These are phyloP conservation scores for Carpatolechia fugitivella DNA, from an alignment of 2,888 invertebrate genomes.

Conservation along the genomic window DNA sequence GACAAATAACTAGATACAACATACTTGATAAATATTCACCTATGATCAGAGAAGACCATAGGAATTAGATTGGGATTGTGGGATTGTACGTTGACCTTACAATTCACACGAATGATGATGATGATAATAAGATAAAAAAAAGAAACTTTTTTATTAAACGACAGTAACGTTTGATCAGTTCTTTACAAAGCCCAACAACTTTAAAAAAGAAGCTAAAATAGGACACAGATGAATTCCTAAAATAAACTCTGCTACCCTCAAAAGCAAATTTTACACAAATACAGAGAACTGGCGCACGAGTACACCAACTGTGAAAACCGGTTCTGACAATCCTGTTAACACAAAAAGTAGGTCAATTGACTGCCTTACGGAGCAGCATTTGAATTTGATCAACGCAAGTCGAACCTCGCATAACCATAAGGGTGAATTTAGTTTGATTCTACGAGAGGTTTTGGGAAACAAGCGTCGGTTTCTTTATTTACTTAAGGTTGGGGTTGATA, in stretches of 20 bases:
- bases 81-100: too few relatives aligned
- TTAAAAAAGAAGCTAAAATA: too few relatives aligned
- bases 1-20: too few relatives aligned
- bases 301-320: not conserved
- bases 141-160: too few relatives aligned
- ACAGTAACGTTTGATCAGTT: too few relatives aligned
- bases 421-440: not conserved
- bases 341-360: slow-evolving; percentile 17
- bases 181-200: too few relatives aligned
- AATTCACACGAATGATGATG: too few relatives aligned
- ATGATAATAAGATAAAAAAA: too few relatives aligned
- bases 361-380: slow-evolving; percentile 1
- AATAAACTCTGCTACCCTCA: not conserved
- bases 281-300: not conserved
- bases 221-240: not conserved
- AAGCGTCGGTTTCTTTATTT: not conserved
- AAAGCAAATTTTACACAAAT: not conserved
- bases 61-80: too few relatives aligned
- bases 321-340: slow-evolving; percentile 7
- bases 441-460: not conserved
- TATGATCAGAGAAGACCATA: too few relatives aligned
- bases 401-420: slow-evolving; percentile 9
- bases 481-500: too few relatives aligned
- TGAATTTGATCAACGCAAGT: slow-evolving; percentile 15
- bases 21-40: too few relatives aligned